Conservation (phyloP, 2,888 invertebrate genomes). For the Polymixis lichenea region DNA sequence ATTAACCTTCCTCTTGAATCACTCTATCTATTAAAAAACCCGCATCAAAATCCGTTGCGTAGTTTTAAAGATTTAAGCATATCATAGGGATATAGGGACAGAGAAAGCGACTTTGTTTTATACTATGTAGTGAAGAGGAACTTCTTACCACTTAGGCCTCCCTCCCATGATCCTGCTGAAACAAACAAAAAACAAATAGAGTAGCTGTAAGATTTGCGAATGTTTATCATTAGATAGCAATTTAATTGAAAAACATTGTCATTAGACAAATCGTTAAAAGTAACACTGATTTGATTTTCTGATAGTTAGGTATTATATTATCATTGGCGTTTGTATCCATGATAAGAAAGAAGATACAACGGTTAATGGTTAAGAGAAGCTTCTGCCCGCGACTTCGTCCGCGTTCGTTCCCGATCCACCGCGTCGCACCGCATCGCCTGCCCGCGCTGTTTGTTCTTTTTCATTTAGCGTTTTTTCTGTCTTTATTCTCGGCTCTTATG, state of each 20-base stretch:
- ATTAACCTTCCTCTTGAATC: too few relatives aligned
- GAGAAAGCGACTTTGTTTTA: too few relatives aligned
- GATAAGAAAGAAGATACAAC: background rate
- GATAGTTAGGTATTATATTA: background rate
- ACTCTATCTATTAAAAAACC: too few relatives aligned
- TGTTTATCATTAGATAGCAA: background rate
- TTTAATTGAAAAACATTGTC: constrained; percentile 26
- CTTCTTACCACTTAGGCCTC: constrained; percentile 37
- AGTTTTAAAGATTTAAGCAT: too few relatives aligned
- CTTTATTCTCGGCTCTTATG: background rate
- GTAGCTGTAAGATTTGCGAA: background rate
- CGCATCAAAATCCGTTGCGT: too few relatives aligned
- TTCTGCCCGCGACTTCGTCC: background rate
- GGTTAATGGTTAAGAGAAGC: too few relatives aligned
- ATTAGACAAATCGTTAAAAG: background rate
- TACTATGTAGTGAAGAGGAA: too few relatives aligned
- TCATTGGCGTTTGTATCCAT: background rate
- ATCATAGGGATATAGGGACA: too few relatives aligned
- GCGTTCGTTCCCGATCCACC: background rate
- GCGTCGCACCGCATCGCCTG: background rate
- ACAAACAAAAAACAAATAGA: constrained; percentile 30
- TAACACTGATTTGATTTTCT: background rate
- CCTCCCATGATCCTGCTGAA: constrained; percentile 26
- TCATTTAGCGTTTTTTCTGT: background rate
- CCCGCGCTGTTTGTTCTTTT: background rate